These are phyloP conservation scores for Cyclophora albipunctata DNA, from an alignment of 2,888 invertebrate species.

Conservation along the genomic window DNA sequence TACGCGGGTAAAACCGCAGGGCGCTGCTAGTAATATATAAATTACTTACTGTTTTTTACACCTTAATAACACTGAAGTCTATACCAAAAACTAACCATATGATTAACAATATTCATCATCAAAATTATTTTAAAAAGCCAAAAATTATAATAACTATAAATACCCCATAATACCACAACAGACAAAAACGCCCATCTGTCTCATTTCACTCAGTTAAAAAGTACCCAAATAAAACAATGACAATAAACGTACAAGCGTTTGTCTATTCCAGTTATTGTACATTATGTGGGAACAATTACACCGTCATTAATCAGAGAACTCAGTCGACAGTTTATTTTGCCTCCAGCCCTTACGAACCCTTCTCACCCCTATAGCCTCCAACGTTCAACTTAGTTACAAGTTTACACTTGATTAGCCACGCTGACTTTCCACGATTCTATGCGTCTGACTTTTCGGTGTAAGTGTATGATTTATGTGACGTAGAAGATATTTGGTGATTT, in stretches of 20 bases:
- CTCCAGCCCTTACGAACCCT: conserved; percentile 56
- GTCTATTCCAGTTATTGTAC: conserved; percentile 55
- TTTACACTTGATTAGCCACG: conserved; percentile 62
- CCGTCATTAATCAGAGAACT: conserved; percentile 60
- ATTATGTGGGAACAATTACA: conserved; percentile 70
- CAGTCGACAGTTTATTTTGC: conserved; percentile 56
- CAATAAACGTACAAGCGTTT: conserved; percentile 22
- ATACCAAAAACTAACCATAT: no score
- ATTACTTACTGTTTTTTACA: no score
- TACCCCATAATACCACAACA: no score
- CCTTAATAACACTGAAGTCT: no score
- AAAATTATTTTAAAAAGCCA: no score
- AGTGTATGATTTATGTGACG: conserved; percentile 23
- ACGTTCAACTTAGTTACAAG: conserved; percentile 45
- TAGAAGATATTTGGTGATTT: conserved; percentile 33
- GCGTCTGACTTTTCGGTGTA: conserved; percentile 28
- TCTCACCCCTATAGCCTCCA: conserved; percentile 46
- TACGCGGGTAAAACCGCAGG: no score
- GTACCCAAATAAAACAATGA: no score
- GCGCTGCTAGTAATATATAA: no score
- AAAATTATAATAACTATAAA: no score
- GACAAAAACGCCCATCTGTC: no score
- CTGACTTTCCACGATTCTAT: conserved; percentile 38
- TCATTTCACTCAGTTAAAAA: no score
- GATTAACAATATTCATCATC: no score